Percentiles rank a stretch among this genome's conserved stretches.
Conservation (phyloP, 53 echinoderm and acorn worm genomes). For the Echinarachnius parma region DNA sequence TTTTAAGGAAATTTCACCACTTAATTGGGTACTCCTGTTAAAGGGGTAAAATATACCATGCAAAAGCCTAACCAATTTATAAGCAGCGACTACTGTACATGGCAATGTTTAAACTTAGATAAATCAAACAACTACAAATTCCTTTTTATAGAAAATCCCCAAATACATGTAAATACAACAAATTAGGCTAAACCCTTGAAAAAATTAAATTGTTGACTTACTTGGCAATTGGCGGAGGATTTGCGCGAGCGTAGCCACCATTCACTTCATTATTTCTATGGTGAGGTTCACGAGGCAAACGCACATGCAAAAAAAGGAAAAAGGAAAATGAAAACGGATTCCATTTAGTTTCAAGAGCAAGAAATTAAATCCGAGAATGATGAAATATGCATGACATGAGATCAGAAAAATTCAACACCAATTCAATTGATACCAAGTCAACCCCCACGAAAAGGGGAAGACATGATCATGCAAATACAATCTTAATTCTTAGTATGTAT, state of each 20-base stretch:
- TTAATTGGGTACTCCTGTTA: too few relatives aligned
- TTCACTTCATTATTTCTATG: slow-evolving; percentile 29
- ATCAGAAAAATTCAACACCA: background rate
- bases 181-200: background rate
- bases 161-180: background rate
- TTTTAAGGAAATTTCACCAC: too few relatives aligned
- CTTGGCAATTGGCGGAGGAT: slow-evolving; percentile 31
- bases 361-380: too few relatives aligned
- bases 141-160: background rate
- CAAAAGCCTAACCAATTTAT: too few relatives aligned
- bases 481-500: too few relatives aligned
- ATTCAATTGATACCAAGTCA: background rate
- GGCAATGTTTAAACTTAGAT: background rate
- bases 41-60: too few relatives aligned
- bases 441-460: background rate
- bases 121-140: slow-evolving; percentile 6
- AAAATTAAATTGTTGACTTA: background rate
- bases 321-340: background rate
- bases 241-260: slow-evolving; percentile 13
- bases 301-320: slow-evolving; percentile 7
- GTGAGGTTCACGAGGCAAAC: too few relatives aligned
- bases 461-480: background rate
- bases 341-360: background rate
- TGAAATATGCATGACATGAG: too few relatives aligned
- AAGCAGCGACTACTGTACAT: too few relatives aligned